phyloP scores from a whole-genome alignment of 2,888 invertebrate species.

The Antheraea assamensis region DNA sequence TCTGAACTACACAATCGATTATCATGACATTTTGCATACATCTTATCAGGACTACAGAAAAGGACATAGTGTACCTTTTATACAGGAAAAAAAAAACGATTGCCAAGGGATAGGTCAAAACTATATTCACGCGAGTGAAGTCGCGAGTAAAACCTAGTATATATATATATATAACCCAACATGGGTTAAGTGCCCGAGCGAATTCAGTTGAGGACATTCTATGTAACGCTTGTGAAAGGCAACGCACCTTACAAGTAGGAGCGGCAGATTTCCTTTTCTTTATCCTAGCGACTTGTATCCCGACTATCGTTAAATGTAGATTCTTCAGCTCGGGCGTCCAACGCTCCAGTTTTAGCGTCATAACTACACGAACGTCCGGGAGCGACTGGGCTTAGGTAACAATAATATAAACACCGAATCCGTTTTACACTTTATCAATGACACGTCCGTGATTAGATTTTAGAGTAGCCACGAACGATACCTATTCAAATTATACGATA shows the following conservation, averaged over 20 bases:
- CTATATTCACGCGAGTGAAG: too few relatives aligned
- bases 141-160: too few relatives aligned
- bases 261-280: conserved; percentile 41
- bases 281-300: conserved; percentile 51
- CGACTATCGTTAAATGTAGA: conserved; percentile 52
- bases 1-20: too few relatives aligned
- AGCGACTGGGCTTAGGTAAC: conserved; percentile 3
- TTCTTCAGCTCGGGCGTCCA: conserved; percentile 38
- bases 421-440: conserved; percentile 12
- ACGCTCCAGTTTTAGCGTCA: conserved; percentile 31
- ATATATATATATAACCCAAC: too few relatives aligned
- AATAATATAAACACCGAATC: conserved; percentile 38
- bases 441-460: conserved; percentile 16
- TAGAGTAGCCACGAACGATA: conserved; percentile 8
- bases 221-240: background rate
- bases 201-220: background rate
- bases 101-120: too few relatives aligned
- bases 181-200: background rate
- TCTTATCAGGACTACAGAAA: too few relatives aligned
- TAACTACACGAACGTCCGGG: background rate
- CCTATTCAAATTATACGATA: conserved; percentile 3
- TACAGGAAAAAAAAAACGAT: too few relatives aligned
- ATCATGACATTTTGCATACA: too few relatives aligned
- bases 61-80: too few relatives aligned
- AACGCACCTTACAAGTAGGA: conserved; percentile 54